These are phyloP conservation scores for Drosophila infuscata DNA, from an alignment of 2,888 invertebrate genomes.

Conservation along the genomic window DNA sequence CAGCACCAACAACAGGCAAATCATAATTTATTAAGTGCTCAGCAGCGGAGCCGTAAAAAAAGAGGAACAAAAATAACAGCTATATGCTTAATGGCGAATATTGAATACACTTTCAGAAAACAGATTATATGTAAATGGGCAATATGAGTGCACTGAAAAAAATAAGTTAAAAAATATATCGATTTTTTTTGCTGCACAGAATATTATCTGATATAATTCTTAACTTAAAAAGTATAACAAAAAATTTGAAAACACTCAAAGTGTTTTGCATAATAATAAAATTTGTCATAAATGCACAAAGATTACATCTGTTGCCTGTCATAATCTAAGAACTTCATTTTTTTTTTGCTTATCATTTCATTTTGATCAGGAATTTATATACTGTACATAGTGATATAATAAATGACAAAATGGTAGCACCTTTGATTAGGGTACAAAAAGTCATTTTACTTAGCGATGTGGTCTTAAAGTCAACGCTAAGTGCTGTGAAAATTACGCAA, in stretches of 20 bases:
- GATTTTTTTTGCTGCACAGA: not conserved
- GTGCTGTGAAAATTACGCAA: slow-evolving; percentile 12
- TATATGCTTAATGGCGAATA: not conserved
- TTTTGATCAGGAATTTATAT: not conserved
- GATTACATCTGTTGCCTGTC: not conserved
- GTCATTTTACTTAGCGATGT: slow-evolving; percentile 14
- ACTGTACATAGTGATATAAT: not conserved
- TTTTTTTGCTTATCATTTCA: not conserved
- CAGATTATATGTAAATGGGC: not conserved
- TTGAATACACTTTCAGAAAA: not conserved
- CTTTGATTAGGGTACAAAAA: not conserved
- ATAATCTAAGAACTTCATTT: not conserved
- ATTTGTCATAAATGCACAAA: not conserved
- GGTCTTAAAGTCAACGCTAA: slow-evolving; percentile 19
- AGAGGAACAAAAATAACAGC: not conserved
- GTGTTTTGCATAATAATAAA: not conserved
- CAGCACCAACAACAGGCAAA: slow-evolving; percentile 53
- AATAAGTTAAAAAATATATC: not conserved
- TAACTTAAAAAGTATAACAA: not conserved
- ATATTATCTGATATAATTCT: not conserved
- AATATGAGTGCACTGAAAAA: not conserved
- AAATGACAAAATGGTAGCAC: not conserved
- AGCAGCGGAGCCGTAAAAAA: slow-evolving; percentile 25
- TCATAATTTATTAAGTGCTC: slow-evolving; percentile 78
- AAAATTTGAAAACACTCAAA: not conserved